Evolutionary conservation across 2,888 invertebrate species (phyloP).

Genomic region (Teleogryllus oceanicus): DNA sequence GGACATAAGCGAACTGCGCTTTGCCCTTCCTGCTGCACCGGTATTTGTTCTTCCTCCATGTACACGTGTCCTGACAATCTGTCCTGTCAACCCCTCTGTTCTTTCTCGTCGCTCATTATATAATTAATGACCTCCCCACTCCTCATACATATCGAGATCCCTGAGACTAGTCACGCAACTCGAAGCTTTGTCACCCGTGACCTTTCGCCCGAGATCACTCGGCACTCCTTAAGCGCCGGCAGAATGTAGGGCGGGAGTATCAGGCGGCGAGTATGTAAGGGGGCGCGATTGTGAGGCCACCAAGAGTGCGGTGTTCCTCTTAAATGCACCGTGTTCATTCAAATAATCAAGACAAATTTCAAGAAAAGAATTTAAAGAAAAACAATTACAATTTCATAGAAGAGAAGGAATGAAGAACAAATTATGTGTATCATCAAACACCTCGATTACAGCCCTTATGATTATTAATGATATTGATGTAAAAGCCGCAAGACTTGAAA

Average conservation of each 20-base stretch:
- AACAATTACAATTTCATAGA: no score
- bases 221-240: background rate
- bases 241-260: background rate
- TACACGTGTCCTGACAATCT: background rate
- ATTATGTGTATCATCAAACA: no score
- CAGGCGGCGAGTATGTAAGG: background rate
- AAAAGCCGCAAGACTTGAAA: no score
- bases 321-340: no score
- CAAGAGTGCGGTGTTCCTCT: no score
- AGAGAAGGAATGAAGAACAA: no score
- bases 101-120: background rate
- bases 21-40: background rate
- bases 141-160: background rate
- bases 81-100: background rate
- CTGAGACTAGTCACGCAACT: conserved; percentile 18
- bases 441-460: no score
- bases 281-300: no score
- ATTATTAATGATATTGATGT: no score
- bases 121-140: background rate
- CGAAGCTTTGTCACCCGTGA: background rate
- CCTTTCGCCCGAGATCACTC: background rate
- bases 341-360: no score
- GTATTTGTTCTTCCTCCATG: background rate
- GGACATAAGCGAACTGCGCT: no score
- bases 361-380: no score